Percentiles rank a stretch among this genome's conserved stretches.
phyloP scores from a whole-genome alignment of 2,888 invertebrate genomes.

The Stomorhina lunata region DNA sequence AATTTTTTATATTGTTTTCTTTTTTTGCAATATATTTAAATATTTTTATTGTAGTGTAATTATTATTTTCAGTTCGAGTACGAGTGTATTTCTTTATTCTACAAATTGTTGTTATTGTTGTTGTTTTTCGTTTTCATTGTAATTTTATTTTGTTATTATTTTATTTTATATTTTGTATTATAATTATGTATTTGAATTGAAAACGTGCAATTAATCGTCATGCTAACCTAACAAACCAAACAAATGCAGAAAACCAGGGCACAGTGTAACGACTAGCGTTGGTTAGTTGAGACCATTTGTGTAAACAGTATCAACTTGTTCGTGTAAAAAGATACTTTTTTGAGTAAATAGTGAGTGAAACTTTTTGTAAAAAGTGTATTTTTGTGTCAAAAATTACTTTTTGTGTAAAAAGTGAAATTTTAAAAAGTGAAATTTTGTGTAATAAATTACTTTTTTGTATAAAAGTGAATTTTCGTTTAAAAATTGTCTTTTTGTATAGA shows the following conservation, averaged over 20 bases:
- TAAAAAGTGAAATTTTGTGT: too few relatives aligned
- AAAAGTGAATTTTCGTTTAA: too few relatives aligned
- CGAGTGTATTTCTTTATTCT: background rate
- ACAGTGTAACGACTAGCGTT: slow-evolving; percentile 49
- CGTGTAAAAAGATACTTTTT: too few relatives aligned
- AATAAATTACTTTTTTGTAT: too few relatives aligned
- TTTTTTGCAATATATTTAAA: slow-evolving; percentile 57
- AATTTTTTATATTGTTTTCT: slow-evolving; percentile 39
- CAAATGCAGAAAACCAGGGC: background rate
- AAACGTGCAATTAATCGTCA: slow-evolving; percentile 65
- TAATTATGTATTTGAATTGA: slow-evolving; percentile 56
- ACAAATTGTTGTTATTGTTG: background rate
- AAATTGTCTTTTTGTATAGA: too few relatives aligned
- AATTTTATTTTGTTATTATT: slow-evolving; percentile 47
- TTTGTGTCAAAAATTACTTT: too few relatives aligned
- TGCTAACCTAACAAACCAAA: slow-evolving; percentile 54
- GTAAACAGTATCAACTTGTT: too few relatives aligned
- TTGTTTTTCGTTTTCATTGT: slow-evolving; percentile 40
- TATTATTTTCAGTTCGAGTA: slow-evolving; percentile 47
- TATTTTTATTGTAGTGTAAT: slow-evolving; percentile 62
- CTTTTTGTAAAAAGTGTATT: too few relatives aligned
- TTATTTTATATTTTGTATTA: slow-evolving; percentile 52
- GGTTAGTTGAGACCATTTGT: background rate
- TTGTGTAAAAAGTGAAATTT: too few relatives aligned
- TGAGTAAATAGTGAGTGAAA: too few relatives aligned